phyloP scores from a whole-genome alignment of 1,140 invertebrate genomes.

The Adelges cooleyi region DNA sequence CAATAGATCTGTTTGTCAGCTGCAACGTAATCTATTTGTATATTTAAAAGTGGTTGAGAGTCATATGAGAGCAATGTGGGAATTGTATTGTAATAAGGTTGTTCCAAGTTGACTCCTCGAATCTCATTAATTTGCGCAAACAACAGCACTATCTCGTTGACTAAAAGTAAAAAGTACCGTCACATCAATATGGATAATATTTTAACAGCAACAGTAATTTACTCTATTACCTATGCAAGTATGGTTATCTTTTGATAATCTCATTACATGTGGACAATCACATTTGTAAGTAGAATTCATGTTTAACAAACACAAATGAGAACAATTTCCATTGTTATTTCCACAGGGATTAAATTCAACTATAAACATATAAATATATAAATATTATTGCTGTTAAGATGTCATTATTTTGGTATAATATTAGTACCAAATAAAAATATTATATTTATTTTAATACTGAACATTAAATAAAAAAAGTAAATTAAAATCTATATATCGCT shows the following conservation, averaged over 20 bases:
- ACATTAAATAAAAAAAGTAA: no score
- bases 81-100: conserved; percentile 63
- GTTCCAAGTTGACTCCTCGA: conserved; percentile 63
- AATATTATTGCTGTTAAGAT: no score
- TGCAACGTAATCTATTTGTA: conserved; percentile 56
- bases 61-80: conserved; percentile 51
- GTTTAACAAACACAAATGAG: conserved; percentile 51
- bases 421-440: no score
- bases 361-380: conserved; percentile 31
- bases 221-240: conserved; percentile 60
- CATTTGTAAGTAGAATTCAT: conserved; percentile 51
- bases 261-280: conserved; percentile 68
- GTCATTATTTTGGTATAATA: no score
- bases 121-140: conserved; percentile 65
- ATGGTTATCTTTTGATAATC: conserved; percentile 47
- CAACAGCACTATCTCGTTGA: conserved; percentile 62
- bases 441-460: no score
- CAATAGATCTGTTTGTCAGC: conserved; percentile 59
- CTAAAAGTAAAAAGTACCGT: conserved; percentile 37
- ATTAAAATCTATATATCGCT: no score
- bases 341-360: conserved; percentile 45
- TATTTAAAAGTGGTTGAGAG: conserved; percentile 47
- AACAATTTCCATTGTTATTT: conserved; percentile 49
- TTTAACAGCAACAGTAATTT: no score
- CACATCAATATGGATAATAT: neutral